Conservation (phyloP, 2,113 vertebrate species). For the Amia ocellicauda region DNA sequence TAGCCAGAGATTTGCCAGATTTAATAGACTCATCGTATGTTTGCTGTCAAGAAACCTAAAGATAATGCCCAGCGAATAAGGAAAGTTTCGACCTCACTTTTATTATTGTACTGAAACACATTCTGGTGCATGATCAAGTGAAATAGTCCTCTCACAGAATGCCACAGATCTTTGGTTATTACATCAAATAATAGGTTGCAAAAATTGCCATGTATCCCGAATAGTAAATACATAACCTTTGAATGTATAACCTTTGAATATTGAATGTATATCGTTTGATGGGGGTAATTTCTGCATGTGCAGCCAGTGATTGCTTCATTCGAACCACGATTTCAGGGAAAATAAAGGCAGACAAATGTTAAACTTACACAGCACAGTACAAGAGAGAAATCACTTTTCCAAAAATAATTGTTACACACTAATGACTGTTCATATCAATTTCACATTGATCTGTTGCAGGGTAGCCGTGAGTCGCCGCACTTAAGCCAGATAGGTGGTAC, state of each 20-base stretch:
- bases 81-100: background rate
- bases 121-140: background rate
- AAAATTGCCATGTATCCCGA: too few species aligned
- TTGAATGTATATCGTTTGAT: too few species aligned
- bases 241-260: background rate
- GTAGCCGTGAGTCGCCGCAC: too few species aligned
- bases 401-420: too few species aligned
- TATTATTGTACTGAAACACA: background rate
- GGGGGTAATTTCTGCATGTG: background rate
- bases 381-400: too few species aligned
- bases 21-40: background rate
- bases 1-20: background rate
- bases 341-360: too few species aligned
- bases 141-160: background rate
- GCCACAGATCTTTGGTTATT: background rate
- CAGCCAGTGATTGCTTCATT: background rate
- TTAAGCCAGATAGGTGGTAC: too few species aligned
- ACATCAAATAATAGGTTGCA: background rate
- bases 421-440: too few species aligned
- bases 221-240: background rate
- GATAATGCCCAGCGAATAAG: background rate
- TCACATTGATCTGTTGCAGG: too few species aligned
- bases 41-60: background rate
- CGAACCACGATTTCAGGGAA: too few species aligned
- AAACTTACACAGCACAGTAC: too few species aligned